phyloP scores from a whole-genome alignment of 2,888 invertebrate species.

The Tipula confusa region DNA sequence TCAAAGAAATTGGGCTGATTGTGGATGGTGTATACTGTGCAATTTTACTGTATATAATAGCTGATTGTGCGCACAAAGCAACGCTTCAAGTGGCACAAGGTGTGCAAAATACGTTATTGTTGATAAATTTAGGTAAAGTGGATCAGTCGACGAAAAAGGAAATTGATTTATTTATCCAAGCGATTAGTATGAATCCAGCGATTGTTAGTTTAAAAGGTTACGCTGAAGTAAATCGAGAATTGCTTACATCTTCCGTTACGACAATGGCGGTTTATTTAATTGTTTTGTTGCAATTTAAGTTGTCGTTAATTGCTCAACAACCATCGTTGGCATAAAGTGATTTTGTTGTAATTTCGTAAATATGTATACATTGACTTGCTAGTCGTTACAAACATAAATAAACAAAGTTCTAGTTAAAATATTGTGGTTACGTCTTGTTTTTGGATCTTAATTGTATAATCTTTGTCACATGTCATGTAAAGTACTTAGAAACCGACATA shows the following conservation, averaged over 20 bases:
- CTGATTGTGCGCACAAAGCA: slow-evolving; percentile 63
- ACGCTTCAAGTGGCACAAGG: slow-evolving; percentile 61
- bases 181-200: slow-evolving; percentile 66
- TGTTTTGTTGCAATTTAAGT: slow-evolving; percentile 63
- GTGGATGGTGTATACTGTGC: slow-evolving; percentile 61
- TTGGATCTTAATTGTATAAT: too few relatives aligned
- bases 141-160: slow-evolving; percentile 60
- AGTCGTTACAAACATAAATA: too few relatives aligned
- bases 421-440: too few relatives aligned
- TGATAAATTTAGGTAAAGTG: slow-evolving; percentile 56
- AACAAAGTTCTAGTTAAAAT: too few relatives aligned
- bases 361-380: too few relatives aligned
- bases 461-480: too few relatives aligned
- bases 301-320: slow-evolving; percentile 47
- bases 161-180: slow-evolving; percentile 65
- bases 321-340: too few relatives aligned
- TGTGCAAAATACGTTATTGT: slow-evolving; percentile 58
- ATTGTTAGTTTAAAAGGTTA: slow-evolving; percentile 65
- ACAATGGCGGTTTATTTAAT: slow-evolving; percentile 64
- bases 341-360: too few relatives aligned
- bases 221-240: slow-evolving; percentile 60
- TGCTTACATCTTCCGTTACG: slow-evolving; percentile 59
- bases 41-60: slow-evolving; percentile 59
- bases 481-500: too few relatives aligned
- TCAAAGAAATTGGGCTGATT: slow-evolving; percentile 63